Evolutionary conservation across 2,113 vertebrate species (phyloP), one percentile per base, ranked within the genome.

Genomic region (Arenaria interpres): DNA sequence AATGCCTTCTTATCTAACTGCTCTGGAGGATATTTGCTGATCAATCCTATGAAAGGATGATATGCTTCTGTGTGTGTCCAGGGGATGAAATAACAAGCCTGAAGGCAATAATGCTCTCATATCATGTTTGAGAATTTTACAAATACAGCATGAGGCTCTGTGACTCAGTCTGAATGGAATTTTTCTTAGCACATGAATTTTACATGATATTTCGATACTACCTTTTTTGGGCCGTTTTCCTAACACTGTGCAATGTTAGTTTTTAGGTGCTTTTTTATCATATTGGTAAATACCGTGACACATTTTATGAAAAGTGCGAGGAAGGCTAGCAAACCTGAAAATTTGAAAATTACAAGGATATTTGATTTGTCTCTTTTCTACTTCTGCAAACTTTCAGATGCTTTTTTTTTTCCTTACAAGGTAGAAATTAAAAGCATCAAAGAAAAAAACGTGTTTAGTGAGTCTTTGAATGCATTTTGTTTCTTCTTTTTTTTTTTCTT

Each of bases 21-120:
- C 95, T 97, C 96, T 96, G 96, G 95, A 97, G 96, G 96, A 97
- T 97, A 97, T 97, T 97, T 98, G 96, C 96, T 97, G 97, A 98
- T 97, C 96, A 97, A 95, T 97, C 96, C 97, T 95, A 97, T 97
- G 97, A 97, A 97, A 97, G 96, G 97, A 97, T 97, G 97, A 97
- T 97, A 97, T 97, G 97, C 96, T 98, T 95, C 91, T 95, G 51
- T 95, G 88, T 97, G 96, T 96, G 95, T 97, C 96, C 96, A 94
- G 97, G 95, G 89, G 97, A 96, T 92, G 92, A 95, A 93, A 97
- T 96, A 90, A 97, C 97, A 97, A 96, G 96, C 95, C 95, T 91
- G 89, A 88, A 97, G 96, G 94, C 96, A 96, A 96, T 94, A 97
- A 96, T 93, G 95, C 95, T 97, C 97, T 97, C 97, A 97, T 96